phyloP scores from a whole-genome alignment of 2,888 invertebrate genomes.

The Lottia scabra region DNA sequence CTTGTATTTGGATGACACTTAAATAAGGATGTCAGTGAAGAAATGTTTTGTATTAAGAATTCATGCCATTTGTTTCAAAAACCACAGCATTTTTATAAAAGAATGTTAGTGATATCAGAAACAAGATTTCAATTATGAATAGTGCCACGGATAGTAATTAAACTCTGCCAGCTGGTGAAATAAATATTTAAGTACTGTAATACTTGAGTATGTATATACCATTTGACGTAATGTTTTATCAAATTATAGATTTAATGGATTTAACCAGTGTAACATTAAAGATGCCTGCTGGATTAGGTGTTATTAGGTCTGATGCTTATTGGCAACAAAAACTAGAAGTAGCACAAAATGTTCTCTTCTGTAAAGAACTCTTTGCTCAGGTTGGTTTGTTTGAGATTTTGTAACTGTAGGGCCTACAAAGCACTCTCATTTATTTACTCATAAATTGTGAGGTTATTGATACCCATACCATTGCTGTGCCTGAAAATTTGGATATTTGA shows the following conservation, averaged over 20 bases:
- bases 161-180: background rate
- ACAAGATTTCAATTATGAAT: no score
- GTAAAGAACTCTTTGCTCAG: slow-evolving; percentile 94
- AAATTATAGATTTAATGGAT: slow-evolving; percentile 54
- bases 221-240: background rate
- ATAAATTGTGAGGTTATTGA: no score
- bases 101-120: no score
- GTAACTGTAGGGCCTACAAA: no score
- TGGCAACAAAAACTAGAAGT: slow-evolving; percentile 98
- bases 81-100: no score
- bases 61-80: no score
- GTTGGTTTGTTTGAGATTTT: slow-evolving; percentile 39
- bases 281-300: slow-evolving; percentile 54
- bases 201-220: background rate
- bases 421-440: no score
- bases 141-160: background rate
- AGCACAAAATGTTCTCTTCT: slow-evolving; percentile 96
- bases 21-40: no score
- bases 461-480: no score
- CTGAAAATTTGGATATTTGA: no score
- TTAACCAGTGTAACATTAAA: slow-evolving; percentile 60
- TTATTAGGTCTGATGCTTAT: slow-evolving; percentile 71
- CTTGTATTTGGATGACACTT: no score
- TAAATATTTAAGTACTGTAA: background rate
- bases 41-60: no score